A percentile compares a stretch with the other conserved stretches of the same genome.
phyloP scores from a whole-genome alignment of 2,888 invertebrate genomes.

The Myopa tessellatipennis region DNA sequence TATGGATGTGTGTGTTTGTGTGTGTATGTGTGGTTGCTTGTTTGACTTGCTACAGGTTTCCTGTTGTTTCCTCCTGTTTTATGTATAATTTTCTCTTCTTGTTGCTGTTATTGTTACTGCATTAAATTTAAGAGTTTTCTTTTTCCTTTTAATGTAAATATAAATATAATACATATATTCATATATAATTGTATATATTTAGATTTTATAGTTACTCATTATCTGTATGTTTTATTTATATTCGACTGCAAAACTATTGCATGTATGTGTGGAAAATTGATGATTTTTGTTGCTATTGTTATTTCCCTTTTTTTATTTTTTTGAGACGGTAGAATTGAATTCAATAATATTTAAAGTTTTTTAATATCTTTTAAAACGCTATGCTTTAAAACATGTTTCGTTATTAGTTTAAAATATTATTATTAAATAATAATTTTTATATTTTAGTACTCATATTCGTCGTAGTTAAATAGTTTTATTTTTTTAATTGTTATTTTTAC shows the following conservation, averaged over 20 bases:
- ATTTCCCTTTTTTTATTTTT: no score
- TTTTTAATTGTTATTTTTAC: no score
- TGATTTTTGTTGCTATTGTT: background rate
- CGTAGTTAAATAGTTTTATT: no score
- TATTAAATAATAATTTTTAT: no score
- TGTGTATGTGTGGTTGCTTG: background rate
- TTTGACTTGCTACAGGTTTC: background rate
- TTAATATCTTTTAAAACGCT: no score
- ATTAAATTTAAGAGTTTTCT: conserved; percentile 43
- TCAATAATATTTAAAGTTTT: no score
- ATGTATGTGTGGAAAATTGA: background rate
- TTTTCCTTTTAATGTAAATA: conserved; percentile 41
- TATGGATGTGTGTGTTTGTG: conserved; percentile 1
- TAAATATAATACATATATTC: conserved; percentile 42
- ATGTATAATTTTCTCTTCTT: conserved; percentile 43
- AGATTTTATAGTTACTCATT: conserved; percentile 1
- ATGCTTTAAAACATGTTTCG: no score
- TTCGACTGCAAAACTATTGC: background rate
- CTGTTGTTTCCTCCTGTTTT: background rate
- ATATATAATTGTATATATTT: conserved; percentile 26
- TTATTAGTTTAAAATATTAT: no score
- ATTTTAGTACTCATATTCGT: no score
- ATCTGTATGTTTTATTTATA: background rate
- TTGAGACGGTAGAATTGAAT: no score
- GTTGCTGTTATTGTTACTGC: conserved; percentile 49